Evolutionary conservation across 2,888 invertebrate species (phyloP), one percentile per base, ranked within the genome.

Genomic region (Sclerodermus sp.): DNA sequence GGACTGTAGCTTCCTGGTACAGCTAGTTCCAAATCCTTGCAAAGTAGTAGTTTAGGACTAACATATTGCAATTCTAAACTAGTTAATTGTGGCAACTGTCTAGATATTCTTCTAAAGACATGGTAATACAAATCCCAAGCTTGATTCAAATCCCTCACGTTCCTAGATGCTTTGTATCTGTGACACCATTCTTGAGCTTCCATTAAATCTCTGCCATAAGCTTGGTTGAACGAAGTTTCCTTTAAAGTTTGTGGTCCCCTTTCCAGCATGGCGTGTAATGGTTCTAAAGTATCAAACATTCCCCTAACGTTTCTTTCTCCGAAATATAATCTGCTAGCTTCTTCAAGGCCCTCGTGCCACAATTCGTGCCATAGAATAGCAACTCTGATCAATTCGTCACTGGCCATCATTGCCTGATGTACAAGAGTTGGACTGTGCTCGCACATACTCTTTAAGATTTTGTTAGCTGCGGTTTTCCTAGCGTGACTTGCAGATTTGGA

Each of bases 121-220:
- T 96, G 94, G 80, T 99, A 99, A 80, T 99, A 99, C 32, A 97
- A 83, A 76, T 99, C 98, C 99, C 99, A 99, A 2, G 99, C 99
- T 75, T 96, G 96, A 76, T 96, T 96, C 59, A 99, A 79, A 71
- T 99, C 98, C 61, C 95, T 87, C 4, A 91, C 87, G 64, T 90
- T 89, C 0, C 90, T 87, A 0, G 94, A 91, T 58, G 84, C 83
- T 79, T 88, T 90, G 76, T 90, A 98, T 66, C 93, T 86, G 70
- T 91, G 88, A 74, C 98, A 99, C 92, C 95, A 97, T 67, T 96
- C 95, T 65, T 91, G 88, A 0, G 99, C 99, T 73, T 98, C 96
- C 66, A 86, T 88, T 53, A 99, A 82, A 76, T 99, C 99, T 42
- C 94, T 83, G 0, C 94, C 96, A 72, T 99, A 99, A 0, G 97